phyloP scores from a whole-genome alignment of 1,140 invertebrate species.

The Drosophila equinoxialis region DNA sequence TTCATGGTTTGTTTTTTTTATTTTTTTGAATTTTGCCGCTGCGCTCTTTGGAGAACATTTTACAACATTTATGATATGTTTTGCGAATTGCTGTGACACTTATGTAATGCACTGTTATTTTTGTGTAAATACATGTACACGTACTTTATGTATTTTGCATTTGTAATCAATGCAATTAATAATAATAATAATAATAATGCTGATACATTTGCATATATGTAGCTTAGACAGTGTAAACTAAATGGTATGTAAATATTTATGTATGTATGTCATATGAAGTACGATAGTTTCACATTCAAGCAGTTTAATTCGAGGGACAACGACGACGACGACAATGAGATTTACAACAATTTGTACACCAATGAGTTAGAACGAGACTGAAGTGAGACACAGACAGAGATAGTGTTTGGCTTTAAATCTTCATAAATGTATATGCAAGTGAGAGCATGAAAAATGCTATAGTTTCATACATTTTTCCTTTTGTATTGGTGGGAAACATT shows the following conservation, averaged over 20 bases:
- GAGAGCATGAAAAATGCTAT: slow-evolving; percentile 18
- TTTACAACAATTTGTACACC: slow-evolving; percentile 8
- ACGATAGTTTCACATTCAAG: slow-evolving; percentile 6
- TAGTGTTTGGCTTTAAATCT: not conserved
- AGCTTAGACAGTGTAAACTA: slow-evolving; percentile 1
- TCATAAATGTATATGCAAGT: slow-evolving; percentile 12
- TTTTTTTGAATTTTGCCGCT: slow-evolving; percentile 20
- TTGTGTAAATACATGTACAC: slow-evolving; percentile 47
- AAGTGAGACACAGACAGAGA: not conserved
- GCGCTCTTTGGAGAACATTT: slow-evolving; percentile 69
- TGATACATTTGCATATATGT: not conserved
- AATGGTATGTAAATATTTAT: not conserved
- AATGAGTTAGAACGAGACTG: not conserved
- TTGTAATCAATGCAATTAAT: slow-evolving; percentile 6
- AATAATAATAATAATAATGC: slow-evolving; percentile 6
- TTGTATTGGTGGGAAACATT: slow-evolving; percentile 59
- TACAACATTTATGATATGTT: slow-evolving; percentile 84
- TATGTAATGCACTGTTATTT: slow-evolving; percentile 58
- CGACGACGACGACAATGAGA: not conserved
- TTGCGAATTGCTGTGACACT: slow-evolving; percentile 82
- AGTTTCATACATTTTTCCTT: slow-evolving; percentile 40
- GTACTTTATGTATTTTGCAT: slow-evolving; percentile 25
- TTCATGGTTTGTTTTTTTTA: slow-evolving; percentile 13
- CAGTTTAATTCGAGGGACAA: not conserved
- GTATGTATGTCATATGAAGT: not conserved